Evolutionary conservation across 2,888 invertebrate genomes (phyloP), one percentile per base, ranked within the genome.

Genomic region (Griposia aprilina): DNA sequence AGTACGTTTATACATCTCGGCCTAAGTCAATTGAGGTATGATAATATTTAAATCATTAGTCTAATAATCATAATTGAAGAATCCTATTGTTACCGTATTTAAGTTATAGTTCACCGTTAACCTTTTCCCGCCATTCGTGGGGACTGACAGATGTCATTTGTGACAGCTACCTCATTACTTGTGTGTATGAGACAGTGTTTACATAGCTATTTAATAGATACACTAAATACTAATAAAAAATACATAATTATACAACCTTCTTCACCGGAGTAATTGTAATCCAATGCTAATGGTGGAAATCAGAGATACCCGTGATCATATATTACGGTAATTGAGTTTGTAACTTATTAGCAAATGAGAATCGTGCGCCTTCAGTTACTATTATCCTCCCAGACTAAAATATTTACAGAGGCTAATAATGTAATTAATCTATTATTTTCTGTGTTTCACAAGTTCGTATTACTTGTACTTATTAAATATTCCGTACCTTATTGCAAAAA

Each of bases 331-430:
- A 66, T 76, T 57, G 30, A 52, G 10, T 66, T 66, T 23, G n/a
- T 60, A 17, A 5, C 15, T 67, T 52, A 45, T 67, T 36, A 78
- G 45, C 45, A 76, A 60, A 77, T 52, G 59, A 66, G 26, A 26
- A 50, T 17, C 41, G 45, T 62, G 23, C 30, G 23, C n/a, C 50
- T 65, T n/a, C 26, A 52, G 41, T 11, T 30, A 70, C 8, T 20
- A 20, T 26, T 45, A 45, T 26, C 20, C 20, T 20, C 45, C 48
- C 52, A 13, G n/a, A 59, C 59, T 48, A 20, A 74, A 73, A 59
- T 59, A 74, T 11, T 30, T 26, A 70, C 5, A 11, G 20, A 41
- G 41, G 23, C n/a, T n/a, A 72, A n/a, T 48, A 48, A 71, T 17
- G 23, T n/a, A 17, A 50, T 36, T 15, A 50, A 30, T 68, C 2